Percentiles rank a stretch among this genome's conserved stretches.
These are phyloP conservation scores for Saccopteryx bilineata DNA, from an alignment of 2,113 vertebrate species.

Conservation along the genomic window DNA sequence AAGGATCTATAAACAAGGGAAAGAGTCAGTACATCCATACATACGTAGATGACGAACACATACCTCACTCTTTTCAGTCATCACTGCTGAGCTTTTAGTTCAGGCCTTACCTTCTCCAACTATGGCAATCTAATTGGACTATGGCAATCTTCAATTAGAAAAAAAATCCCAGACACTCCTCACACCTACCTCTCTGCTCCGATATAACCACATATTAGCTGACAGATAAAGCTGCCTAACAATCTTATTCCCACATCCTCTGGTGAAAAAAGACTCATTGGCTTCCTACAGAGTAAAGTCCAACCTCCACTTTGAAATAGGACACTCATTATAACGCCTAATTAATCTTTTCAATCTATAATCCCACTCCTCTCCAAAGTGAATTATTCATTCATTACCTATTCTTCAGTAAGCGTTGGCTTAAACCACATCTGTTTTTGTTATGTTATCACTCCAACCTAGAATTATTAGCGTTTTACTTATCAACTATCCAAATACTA, in stretches of 20 bases:
- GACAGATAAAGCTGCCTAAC: slow-evolving; percentile 3
- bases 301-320: slow-evolving; percentile 35
- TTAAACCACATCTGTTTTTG: slow-evolving; percentile 9
- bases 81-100: neutral
- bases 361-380: neutral
- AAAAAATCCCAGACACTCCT: neutral
- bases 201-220: neutral
- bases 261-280: neutral
- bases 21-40: neutral
- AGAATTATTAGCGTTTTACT: neutral
- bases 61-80: neutral
- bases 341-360: neutral
- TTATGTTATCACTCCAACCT: neutral
- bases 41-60: neutral
- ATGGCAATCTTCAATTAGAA: neutral
- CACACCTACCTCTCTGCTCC: neutral
- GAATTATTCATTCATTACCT: neutral
- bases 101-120: neutral
- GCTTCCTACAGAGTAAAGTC: slow-evolving; percentile 9
- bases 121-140: neutral
- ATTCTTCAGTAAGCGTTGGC: neutral
- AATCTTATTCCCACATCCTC: neutral
- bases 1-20: neutral
- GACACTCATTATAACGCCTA: neutral
- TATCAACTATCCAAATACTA: neutral